Evolutionary conservation across 1,140 invertebrate species (phyloP).

Genomic region (Diabrotica undecimpunctata): DNA sequence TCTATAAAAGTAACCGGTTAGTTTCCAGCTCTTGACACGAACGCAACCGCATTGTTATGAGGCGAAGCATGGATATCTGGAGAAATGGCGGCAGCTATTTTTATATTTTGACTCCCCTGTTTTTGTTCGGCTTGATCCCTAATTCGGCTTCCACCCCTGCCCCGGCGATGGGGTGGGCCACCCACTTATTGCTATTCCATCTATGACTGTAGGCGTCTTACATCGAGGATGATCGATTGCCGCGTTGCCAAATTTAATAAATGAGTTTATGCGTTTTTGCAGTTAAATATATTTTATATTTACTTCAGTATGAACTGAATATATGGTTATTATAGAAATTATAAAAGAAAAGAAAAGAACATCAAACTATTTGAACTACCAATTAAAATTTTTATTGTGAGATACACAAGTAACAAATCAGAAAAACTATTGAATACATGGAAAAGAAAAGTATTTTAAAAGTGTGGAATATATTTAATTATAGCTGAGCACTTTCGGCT

Average conservation of each 20-base stretch:
- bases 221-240: conserved; percentile 39
- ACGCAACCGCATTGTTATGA: conserved; percentile 30
- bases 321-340: too few relatives aligned
- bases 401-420: too few relatives aligned
- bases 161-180: conserved; percentile 26
- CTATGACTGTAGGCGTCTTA: conserved; percentile 41
- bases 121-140: conserved; percentile 41
- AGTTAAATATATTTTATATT: too few relatives aligned
- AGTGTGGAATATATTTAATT: too few relatives aligned
- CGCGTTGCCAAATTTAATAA: conserved; percentile 4
- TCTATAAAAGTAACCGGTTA: background rate
- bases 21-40: conserved; percentile 1
- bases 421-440: too few relatives aligned
- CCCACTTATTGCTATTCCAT: conserved; percentile 44
- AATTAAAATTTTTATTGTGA: too few relatives aligned
- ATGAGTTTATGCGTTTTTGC: too few relatives aligned
- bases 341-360: too few relatives aligned
- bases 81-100: conserved; percentile 39
- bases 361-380: too few relatives aligned
- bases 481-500: too few relatives aligned
- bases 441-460: too few relatives aligned
- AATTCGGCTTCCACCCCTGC: conserved; percentile 39
- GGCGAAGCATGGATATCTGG: conserved; percentile 15
- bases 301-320: too few relatives aligned
- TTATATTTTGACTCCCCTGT: conserved; percentile 42